Conservation (phyloP, 2,113 vertebrate genomes). For the Nasalis larvatus region DNA sequence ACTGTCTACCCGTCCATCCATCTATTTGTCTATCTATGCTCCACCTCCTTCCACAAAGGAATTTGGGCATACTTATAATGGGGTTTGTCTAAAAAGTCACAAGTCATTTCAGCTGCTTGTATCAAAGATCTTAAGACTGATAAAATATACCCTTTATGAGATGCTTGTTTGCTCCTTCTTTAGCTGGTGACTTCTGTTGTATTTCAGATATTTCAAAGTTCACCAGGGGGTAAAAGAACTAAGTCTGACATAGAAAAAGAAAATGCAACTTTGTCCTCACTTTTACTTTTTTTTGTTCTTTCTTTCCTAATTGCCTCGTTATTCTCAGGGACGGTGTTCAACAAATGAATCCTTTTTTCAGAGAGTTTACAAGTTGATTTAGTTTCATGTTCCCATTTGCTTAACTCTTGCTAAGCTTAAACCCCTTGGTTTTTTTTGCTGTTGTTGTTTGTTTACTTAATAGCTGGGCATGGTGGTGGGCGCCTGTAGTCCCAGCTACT, state of each 20-base stretch:
- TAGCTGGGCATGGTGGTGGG: too few species aligned
- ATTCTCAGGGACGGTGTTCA: neutral
- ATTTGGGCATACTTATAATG: neutral
- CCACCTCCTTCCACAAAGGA: neutral
- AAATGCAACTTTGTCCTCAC: neutral
- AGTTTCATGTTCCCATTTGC: neutral
- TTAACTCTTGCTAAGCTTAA: neutral
- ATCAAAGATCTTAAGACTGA: neutral
- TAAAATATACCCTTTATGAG: neutral
- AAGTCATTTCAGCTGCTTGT: neutral
- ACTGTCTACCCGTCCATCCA: neutral
- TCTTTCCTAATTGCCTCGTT: conserved; percentile 14
- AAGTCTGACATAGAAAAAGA: neutral
- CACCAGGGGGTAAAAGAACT: neutral
- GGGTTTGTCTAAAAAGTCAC: neutral
- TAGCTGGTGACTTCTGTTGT: neutral
- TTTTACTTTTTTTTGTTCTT: neutral
- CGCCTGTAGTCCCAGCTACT: too few species aligned
- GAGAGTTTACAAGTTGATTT: neutral
- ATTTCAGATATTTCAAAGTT: neutral
- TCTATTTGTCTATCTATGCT: neutral
- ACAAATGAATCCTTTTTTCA: neutral
- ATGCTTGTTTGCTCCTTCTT: neutral
- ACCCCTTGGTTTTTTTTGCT: neutral
- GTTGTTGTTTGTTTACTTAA: too few species aligned